Conservation (phyloP, 2,888 invertebrate genomes). For the Philonicus albiceps region DNA sequence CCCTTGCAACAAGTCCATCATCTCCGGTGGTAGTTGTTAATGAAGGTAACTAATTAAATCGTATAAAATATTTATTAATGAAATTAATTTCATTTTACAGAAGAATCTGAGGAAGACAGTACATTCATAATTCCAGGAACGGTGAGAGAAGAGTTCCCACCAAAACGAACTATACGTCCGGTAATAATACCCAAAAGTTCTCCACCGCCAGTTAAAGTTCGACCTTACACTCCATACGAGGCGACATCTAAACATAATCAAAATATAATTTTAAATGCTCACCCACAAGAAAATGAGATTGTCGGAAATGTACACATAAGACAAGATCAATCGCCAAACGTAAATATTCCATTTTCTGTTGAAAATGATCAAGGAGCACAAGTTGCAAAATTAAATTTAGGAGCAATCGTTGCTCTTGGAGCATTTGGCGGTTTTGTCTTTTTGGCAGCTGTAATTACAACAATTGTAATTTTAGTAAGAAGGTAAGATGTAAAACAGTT, state of each 20-base stretch:
- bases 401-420: slow-evolving; percentile 87
- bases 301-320: slow-evolving; percentile 65
- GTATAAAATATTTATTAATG: not conserved
- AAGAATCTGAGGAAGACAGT: slow-evolving; percentile 60
- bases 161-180: slow-evolving; percentile 59
- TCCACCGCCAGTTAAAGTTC: slow-evolving; percentile 62
- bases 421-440: slow-evolving; percentile 92
- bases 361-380: slow-evolving; percentile 66
- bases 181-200: slow-evolving; percentile 57
- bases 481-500: slow-evolving; percentile 70
- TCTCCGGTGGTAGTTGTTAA: slow-evolving; percentile 58
- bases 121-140: slow-evolving; percentile 62
- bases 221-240: slow-evolving; percentile 50
- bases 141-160: slow-evolving; percentile 64
- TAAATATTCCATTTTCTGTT: slow-evolving; percentile 73
- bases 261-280: slow-evolving; percentile 69
- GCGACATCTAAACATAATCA: slow-evolving; percentile 61
- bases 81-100: not conserved
- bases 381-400: slow-evolving; percentile 78
- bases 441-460: slow-evolving; percentile 86
- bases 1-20: slow-evolving; percentile 54
- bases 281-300: slow-evolving; percentile 85
- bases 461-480: slow-evolving; percentile 84
- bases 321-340: slow-evolving; percentile 72
- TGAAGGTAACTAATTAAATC: slow-evolving; percentile 46